Evolutionary conservation across 2,797 vertebrate genomes (phyloP).

Genomic region (Acanthis flammea): DNA sequence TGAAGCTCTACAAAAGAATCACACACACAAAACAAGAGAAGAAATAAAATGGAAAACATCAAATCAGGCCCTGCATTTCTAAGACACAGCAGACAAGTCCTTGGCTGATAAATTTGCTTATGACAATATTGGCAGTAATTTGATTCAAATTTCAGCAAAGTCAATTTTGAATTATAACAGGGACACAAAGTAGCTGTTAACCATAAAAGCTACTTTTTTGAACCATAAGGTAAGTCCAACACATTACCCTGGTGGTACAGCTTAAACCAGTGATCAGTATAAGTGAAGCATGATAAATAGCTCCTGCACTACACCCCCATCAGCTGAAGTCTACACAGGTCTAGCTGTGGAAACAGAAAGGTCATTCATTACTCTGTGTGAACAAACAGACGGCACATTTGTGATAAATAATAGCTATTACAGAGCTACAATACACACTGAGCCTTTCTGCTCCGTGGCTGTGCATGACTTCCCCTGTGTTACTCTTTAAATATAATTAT

Average conservation of each 20-base stretch:
- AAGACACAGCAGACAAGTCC: constrained; percentile 38
- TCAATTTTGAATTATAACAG: constrained; percentile 14
- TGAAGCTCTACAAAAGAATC: constrained; percentile 31
- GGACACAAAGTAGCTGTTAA: constrained; percentile 21
- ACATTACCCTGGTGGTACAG: constrained; percentile 43
- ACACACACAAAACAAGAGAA: neutral
- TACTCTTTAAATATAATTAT: constrained; percentile 57
- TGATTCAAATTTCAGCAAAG: constrained; percentile 34
- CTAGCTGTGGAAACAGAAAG: constrained; percentile 77
- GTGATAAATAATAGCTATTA: constrained; percentile 83
- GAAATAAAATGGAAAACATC: neutral
- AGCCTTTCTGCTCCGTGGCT: constrained; percentile 68
- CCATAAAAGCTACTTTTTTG: constrained; percentile 20
- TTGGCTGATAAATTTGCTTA: constrained; percentile 34
- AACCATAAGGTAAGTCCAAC: constrained; percentile 1
- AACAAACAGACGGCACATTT: constrained; percentile 74
- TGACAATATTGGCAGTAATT: constrained; percentile 42
- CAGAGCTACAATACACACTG: constrained; percentile 71
- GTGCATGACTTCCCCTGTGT: constrained; percentile 20
- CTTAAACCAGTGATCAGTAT: constrained; percentile 60
- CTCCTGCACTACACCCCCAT: constrained; percentile 50
- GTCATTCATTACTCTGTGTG: constrained; percentile 82
- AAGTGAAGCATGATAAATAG: constrained; percentile 83
- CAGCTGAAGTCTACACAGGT: constrained; percentile 60
- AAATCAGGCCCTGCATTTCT: neutral